Conservation (phyloP, 1,140 invertebrate species). For the Drosophila setifemur region DNA sequence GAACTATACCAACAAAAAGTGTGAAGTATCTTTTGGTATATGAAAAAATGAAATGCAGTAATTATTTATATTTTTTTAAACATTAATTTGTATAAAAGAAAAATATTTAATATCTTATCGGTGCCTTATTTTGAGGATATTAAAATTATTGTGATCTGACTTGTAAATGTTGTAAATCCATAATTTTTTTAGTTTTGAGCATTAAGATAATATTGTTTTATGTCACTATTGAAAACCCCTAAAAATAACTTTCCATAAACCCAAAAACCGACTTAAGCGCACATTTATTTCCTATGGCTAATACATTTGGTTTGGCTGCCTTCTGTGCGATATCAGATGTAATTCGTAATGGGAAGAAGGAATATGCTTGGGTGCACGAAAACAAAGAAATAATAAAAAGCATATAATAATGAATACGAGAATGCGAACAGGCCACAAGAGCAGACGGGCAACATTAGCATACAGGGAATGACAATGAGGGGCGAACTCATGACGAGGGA, state of each 20-base stretch:
- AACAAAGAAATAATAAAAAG: constrained; percentile 44
- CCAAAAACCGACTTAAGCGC: no score
- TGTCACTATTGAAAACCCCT: no score
- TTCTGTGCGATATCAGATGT: constrained; percentile 13
- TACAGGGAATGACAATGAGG: constrained; percentile 30
- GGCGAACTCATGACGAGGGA: constrained; percentile 1
- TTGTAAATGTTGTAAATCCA: no score
- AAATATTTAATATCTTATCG: no score
- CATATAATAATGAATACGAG: constrained; percentile 37
- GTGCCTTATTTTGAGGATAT: no score
- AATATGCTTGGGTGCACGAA: constrained; percentile 7
- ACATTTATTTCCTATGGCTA: constrained; percentile 9
- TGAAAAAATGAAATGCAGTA: no score
- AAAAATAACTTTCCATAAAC: no score
- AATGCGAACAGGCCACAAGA: constrained; percentile 16
- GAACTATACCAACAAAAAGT: not conserved
- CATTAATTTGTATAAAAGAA: no score
- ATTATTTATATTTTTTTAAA: no score
- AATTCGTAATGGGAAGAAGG: constrained; percentile 3
- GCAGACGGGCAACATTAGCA: constrained; percentile 28
- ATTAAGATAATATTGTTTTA: not conserved
- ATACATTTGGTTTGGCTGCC: constrained; percentile 16
- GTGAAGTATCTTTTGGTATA: not conserved
- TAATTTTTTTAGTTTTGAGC: no score
- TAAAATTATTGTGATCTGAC: no score